These are phyloP conservation scores for Temnothorax nylanderi DNA, from an alignment of 1,140 invertebrate genomes.

Conservation along the genomic window DNA sequence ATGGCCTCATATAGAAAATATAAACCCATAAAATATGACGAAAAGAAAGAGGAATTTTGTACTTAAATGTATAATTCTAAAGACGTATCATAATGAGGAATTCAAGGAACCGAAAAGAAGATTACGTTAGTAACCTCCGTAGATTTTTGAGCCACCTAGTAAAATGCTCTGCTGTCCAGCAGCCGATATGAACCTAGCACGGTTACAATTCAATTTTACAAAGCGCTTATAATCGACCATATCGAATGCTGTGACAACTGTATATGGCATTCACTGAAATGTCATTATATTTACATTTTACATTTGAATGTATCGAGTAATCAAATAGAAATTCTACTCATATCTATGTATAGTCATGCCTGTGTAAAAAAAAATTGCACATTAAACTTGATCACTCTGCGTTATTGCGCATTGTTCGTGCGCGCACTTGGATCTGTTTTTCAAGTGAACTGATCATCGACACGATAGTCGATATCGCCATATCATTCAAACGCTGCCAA, in stretches of 20 bases:
- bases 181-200: constrained; percentile 45
- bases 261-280: not conserved
- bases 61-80: not conserved
- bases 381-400: not conserved
- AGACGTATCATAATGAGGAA: not conserved
- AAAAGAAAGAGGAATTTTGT: constrained; percentile 19
- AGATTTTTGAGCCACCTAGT: not conserved
- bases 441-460: not conserved
- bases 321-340: not conserved
- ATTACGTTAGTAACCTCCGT: not conserved
- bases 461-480: not conserved
- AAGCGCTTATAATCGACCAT: not conserved
- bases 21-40: constrained; percentile 49
- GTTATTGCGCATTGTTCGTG: not conserved
- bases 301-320: not conserved
- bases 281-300: not conserved
- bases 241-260: not conserved
- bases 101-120: constrained; percentile 16
- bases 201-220: constrained; percentile 23
- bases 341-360: not conserved
- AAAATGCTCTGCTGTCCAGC: constrained; percentile 60
- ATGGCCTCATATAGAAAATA: constrained; percentile 38
- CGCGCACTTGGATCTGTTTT: not conserved
- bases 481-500: not conserved
- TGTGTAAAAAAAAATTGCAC: constrained; percentile 7